phyloP scores from a whole-genome alignment of 2,888 invertebrate genomes.

The Drosophila atripex region DNA sequence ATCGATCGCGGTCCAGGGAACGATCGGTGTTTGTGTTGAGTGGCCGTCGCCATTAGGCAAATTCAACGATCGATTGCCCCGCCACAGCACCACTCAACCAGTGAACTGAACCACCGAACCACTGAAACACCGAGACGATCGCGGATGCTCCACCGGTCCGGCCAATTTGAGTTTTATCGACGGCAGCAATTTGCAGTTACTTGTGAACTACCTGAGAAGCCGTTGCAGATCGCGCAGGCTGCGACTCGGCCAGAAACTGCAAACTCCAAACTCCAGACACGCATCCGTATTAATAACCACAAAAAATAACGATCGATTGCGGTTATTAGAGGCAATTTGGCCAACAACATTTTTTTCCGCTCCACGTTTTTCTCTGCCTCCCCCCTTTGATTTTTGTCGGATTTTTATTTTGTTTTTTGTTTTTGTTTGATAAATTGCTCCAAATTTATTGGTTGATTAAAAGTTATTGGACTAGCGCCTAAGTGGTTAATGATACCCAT shows the following conservation, averaged over 20 bases:
- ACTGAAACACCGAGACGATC: conserved; percentile 41
- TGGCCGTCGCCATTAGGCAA: conserved; percentile 81
- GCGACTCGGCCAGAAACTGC: conserved; percentile 19
- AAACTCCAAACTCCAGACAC: conserved; percentile 38
- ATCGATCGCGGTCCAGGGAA: conserved; percentile 17
- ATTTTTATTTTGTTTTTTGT: background rate
- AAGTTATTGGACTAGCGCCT: conserved; percentile 75
- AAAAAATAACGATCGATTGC: conserved; percentile 81
- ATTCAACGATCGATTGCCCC: conserved; percentile 75
- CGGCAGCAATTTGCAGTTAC: conserved; percentile 83
- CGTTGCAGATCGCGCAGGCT: conserved; percentile 57
- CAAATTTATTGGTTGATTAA: conserved; percentile 79
- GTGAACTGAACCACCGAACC: background rate
- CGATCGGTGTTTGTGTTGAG: conserved; percentile 76
- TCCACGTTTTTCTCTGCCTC: conserved; percentile 15
- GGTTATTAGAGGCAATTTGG: conserved; percentile 81
- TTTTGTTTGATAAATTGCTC: conserved; percentile 69
- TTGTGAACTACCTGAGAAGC: conserved; percentile 83
- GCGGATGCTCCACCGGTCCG: conserved; percentile 55
- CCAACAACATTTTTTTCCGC: conserved; percentile 65
- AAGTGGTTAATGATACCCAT: conserved; percentile 75
- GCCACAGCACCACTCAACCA: conserved; percentile 4
- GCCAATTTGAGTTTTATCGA: conserved; percentile 77
- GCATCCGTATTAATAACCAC: conserved; percentile 77
- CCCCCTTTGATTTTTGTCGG: background rate